These are phyloP conservation scores for Crioceris asparagi DNA, from an alignment of 2,888 invertebrate genomes.

Conservation along the genomic window DNA sequence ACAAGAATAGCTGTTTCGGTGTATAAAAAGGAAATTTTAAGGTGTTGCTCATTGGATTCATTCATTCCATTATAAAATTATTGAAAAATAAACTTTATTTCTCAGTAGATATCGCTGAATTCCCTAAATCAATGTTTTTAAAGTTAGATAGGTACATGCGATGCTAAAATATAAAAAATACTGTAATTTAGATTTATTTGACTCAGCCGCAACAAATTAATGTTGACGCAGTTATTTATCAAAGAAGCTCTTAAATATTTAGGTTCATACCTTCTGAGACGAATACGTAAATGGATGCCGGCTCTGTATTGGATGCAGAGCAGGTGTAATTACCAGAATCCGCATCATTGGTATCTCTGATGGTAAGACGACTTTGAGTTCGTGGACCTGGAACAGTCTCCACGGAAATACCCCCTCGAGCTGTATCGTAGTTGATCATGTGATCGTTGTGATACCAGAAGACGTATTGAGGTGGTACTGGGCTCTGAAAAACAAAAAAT, in stretches of 20 bases:
- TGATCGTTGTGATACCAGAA: conserved; percentile 93
- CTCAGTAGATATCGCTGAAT: too few species aligned
- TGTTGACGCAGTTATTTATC: too few species aligned
- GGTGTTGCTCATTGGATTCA: too few species aligned
- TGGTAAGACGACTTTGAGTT: conserved; percentile 76
- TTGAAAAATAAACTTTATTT: too few species aligned
- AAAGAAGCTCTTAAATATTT: neutral
- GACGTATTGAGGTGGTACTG: conserved; percentile 86
- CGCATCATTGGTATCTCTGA: conserved; percentile 68
- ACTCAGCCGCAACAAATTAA: too few species aligned
- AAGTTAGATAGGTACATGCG: too few species aligned
- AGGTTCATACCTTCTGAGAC: conserved; percentile 70
- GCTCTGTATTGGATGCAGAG: conserved; percentile 80
- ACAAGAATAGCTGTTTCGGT: too few species aligned
- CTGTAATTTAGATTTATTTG: too few species aligned
- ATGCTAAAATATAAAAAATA: too few species aligned
- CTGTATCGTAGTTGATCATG: conserved; percentile 86
- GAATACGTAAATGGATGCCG: conserved; percentile 81
- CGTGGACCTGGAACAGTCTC: conserved; percentile 74
- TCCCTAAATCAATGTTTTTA: too few species aligned
- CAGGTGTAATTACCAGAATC: conserved; percentile 90
- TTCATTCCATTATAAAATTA: too few species aligned
- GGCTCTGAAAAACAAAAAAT: conserved; percentile 77
- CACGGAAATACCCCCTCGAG: conserved; percentile 71
- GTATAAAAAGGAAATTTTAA: too few species aligned